A percentile compares a stretch with the other conserved stretches of the same genome.
Evolutionary conservation across 2,113 vertebrate species (phyloP).

Genomic region (Oryzias woworae): DNA sequence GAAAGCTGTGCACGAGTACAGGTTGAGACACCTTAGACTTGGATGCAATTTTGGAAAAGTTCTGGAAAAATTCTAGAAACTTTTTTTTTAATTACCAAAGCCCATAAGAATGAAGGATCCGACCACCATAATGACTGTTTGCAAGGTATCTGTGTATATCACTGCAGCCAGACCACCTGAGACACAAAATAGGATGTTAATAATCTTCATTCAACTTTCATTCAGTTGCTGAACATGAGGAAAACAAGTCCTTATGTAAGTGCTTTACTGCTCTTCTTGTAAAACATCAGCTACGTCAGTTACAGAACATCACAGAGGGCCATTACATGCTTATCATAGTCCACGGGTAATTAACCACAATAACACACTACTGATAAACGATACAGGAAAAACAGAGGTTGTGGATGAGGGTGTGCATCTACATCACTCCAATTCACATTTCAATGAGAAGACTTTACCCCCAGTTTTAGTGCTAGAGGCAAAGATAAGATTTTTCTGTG

Average conservation of each 20-base stretch:
- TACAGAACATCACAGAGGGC: constrained; percentile 40
- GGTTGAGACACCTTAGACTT: background rate
- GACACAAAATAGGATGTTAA: background rate
- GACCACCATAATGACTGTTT: constrained; percentile 91
- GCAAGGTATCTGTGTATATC: constrained; percentile 94
- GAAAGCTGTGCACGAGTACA: constrained; percentile 79
- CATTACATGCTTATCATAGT: no score
- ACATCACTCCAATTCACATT: constrained; percentile 5
- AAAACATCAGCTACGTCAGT: constrained; percentile 21
- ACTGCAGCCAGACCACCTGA: constrained; percentile 92
- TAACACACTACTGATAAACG: no score
- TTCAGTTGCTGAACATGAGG: no score
- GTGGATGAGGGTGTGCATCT: background rate
- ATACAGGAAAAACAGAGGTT: no score
- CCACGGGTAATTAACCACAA: no score
- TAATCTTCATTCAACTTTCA: background rate
- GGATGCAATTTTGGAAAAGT: no score
- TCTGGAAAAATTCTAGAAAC: constrained; percentile 78
- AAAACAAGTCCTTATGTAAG: constrained; percentile 4
- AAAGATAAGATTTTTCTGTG: constrained; percentile 37
- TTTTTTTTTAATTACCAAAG: constrained; percentile 87
- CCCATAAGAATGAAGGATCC: constrained; percentile 90
- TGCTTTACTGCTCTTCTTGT: constrained; percentile 1
- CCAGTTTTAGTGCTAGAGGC: constrained; percentile 19
- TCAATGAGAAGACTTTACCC: constrained; percentile 57